phyloP scores from a whole-genome alignment of 2,797 vertebrate genomes.

The Sebastes kiyomatsui region DNA sequence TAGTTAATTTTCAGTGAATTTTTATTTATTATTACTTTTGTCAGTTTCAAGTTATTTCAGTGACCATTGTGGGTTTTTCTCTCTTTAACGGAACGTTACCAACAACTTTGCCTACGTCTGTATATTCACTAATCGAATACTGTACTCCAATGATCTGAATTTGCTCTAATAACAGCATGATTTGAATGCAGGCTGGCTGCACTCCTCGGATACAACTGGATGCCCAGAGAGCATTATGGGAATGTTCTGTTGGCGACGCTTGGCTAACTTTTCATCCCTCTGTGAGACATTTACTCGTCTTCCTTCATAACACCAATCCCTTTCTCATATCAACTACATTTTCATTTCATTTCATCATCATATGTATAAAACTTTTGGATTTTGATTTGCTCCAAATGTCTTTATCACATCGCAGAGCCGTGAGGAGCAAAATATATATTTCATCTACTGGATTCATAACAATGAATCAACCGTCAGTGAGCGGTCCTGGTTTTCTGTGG shows the following conservation, averaged over 20 bases:
- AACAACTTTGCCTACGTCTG: no score
- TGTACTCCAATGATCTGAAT: neutral
- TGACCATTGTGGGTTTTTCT: no score
- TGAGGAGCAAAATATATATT: neutral
- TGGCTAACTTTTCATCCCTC: neutral
- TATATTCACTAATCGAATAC: neutral
- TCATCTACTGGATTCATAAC: neutral
- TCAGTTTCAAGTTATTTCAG: no score
- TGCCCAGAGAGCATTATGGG: neutral
- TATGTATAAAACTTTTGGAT: neutral
- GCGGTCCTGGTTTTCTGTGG: neutral
- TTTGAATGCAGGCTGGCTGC: neutral
- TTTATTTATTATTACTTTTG: no score
- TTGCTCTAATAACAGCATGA: neutral
- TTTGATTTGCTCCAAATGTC: neutral
- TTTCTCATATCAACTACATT: neutral
- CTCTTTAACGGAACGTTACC: no score
- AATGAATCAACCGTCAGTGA: neutral
- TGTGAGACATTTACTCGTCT: no score
- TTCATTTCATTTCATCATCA: neutral
- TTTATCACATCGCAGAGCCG: neutral
- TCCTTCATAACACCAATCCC: neutral
- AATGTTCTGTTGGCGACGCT: neutral
- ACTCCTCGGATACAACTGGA: neutral
- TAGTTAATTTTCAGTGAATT: no score